phyloP scores from a whole-genome alignment of 2,797 vertebrate species.

The Galaxias olidus region DNA sequence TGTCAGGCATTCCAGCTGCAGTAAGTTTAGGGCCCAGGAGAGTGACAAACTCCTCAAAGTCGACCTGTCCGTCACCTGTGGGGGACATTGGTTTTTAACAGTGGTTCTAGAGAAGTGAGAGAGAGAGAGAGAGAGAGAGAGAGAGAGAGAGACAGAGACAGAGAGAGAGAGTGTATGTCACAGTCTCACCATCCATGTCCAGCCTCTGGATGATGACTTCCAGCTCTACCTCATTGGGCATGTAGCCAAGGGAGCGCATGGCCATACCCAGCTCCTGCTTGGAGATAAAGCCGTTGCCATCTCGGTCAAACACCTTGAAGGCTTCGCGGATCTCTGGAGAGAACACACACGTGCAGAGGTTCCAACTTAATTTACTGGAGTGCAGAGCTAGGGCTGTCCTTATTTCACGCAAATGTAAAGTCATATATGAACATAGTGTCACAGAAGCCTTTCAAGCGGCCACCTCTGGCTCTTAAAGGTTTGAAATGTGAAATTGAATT shows the following conservation, averaged over 20 bases:
- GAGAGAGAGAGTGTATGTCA: constrained; percentile 13
- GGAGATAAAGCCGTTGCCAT: constrained; percentile 96
- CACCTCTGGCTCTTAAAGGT: no score
- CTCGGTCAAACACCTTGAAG: constrained; percentile 95
- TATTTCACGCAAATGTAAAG: no score
- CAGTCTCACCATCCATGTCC: constrained; percentile 91
- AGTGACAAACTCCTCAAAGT: constrained; percentile 98
- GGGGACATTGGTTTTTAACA: not conserved
- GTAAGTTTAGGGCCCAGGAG: constrained; percentile 94
- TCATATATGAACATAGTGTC: no score
- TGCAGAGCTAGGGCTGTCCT: no score
- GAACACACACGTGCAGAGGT: constrained; percentile 24
- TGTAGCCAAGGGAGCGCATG: constrained; percentile 96
- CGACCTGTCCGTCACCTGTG: constrained; percentile 94
- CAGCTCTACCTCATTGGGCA: constrained; percentile 96
- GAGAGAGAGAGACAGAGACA: not conserved
- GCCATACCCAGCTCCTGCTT: constrained; percentile 96
- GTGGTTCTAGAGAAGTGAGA: not conserved
- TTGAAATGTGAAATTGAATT: no score
- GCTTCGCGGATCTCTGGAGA: constrained; percentile 91
- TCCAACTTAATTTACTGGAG: no score
- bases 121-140: not conserved
- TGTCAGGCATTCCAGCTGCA: constrained; percentile 91
- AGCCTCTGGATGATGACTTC: constrained; percentile 96
- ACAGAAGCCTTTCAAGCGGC: no score